These are phyloP conservation scores for Hypomesus transpacificus DNA, from an alignment of 2,113 vertebrate species.

Conservation along the genomic window DNA sequence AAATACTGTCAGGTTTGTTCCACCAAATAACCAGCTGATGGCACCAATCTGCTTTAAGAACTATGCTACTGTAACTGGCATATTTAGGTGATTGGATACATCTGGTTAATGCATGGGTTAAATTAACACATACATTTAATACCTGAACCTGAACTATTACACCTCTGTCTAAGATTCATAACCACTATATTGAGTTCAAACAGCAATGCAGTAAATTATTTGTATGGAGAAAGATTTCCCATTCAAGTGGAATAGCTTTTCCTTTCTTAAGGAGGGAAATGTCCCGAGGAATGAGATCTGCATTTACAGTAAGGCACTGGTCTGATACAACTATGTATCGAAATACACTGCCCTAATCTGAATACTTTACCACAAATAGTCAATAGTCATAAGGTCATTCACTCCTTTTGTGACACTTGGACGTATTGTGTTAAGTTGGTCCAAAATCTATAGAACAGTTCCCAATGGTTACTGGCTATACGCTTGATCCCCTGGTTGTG, in stretches of 20 bases:
- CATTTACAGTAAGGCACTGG: slow-evolving; percentile 38
- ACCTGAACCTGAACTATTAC: not conserved
- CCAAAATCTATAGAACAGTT: not conserved
- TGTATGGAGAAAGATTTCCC: slow-evolving; percentile 12
- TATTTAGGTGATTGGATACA: too few species aligned
- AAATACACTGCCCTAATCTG: not conserved
- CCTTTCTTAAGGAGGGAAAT: slow-evolving; percentile 50
- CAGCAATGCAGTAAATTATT: not conserved
- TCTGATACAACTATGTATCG: slow-evolving; percentile 1
- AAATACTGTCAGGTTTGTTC: too few species aligned
- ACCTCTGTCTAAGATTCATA: not conserved
- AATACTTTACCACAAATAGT: slow-evolving; percentile 14
- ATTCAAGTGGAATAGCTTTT: slow-evolving; percentile 29
- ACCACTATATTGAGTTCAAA: not conserved
- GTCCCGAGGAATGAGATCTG: slow-evolving; percentile 23
- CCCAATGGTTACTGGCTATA: not conserved
- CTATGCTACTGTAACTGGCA: too few species aligned
- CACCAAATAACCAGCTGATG: too few species aligned
- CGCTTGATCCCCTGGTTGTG: not conserved
- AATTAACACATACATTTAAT: too few species aligned
- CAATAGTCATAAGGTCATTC: not conserved
- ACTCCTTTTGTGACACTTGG: not conserved
- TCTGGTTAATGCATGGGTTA: too few species aligned
- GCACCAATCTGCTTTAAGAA: too few species aligned
- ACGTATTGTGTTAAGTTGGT: not conserved